Evolutionary conservation across 1,140 invertebrate species (phyloP), one percentile per base, ranked within the genome.

Genomic region (Drosophila tani): DNA sequence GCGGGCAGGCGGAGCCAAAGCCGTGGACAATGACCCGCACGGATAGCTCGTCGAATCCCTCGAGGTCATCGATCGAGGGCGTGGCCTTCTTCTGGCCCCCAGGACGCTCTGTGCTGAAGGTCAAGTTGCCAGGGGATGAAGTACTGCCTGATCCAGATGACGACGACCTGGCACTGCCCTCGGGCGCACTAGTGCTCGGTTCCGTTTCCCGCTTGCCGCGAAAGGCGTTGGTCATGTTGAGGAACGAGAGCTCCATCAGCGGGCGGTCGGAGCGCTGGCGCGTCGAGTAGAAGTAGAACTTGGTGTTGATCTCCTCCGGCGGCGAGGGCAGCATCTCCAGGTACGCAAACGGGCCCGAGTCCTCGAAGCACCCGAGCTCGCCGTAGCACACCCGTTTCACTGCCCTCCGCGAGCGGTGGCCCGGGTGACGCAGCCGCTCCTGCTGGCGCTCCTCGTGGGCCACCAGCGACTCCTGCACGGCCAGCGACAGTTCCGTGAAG

Each of bases 1-100:
- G 96, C 19, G 96, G 95, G 84, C 98, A 98, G 80, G 96, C 97
- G 49, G 97, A 97, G 1, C 98, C 97, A 87, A 99, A 99, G 5
- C 98, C 98, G 84, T 99, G 98, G 0, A 99, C 97, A 67, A 99
- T 97, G 24, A 99, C 95, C 92, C 98, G 97, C 15, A 97, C 97
- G 0, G 97, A 96, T n/a, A 93, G 71, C 47, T 92, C 84, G 51
- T 93, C 86, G 66, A 93, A 92, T 3, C 92, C 92, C 56, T 92
- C 84, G 21, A 93, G 77, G 15, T 92, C 79, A 29, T 91, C 82
- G 3, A 93, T 79, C 0, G 91, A 82, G 0, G 86, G 79, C 0
- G 77, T 40, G 9, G 15, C 46, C n/a, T 75, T 90, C 75, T 83
- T 90, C 21, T 66, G 70, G 38, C 69, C 41, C 6, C 41, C 14